phyloP scores from a whole-genome alignment of 2,888 invertebrate genomes.

The Eubasilissa splendida region DNA sequence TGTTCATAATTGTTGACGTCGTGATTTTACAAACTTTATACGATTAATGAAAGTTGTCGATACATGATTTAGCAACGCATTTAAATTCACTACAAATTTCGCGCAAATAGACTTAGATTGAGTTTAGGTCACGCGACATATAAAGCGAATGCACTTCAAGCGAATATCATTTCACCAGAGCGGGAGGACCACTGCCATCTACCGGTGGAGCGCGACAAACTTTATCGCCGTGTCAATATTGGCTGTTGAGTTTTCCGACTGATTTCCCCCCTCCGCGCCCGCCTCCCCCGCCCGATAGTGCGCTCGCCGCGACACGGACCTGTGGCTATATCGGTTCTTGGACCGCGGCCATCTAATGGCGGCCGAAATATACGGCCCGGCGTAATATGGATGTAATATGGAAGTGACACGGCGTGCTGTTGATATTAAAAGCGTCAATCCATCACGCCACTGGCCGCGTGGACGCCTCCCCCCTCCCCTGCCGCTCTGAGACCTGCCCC shows the following conservation, averaged over 20 bases:
- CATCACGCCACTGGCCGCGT: not conserved
- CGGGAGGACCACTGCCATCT: no score
- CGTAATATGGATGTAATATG: not conserved
- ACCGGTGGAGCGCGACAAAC: no score
- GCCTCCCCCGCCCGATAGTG: not conserved
- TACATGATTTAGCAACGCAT: no score
- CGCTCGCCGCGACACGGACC: not conserved
- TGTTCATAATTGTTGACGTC: no score
- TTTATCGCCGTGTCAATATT: not conserved
- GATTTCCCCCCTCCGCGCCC: not conserved
- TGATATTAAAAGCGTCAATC: conserved; percentile 6
- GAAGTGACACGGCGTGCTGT: not conserved
- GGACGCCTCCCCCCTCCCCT: not conserved
- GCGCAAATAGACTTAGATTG: no score
- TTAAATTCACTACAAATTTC: no score
- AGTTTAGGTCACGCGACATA: no score
- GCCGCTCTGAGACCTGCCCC: no score
- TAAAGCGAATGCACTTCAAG: no score
- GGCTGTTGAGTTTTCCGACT: not conserved
- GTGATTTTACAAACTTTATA: no score
- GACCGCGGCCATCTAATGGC: not conserved
- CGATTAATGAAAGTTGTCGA: no score
- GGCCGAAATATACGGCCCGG: not conserved
- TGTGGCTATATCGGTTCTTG: not conserved
- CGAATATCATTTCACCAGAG: no score